Conservation (phyloP, 1,140 invertebrate genomes). For the Atopsyche davidsoni region DNA sequence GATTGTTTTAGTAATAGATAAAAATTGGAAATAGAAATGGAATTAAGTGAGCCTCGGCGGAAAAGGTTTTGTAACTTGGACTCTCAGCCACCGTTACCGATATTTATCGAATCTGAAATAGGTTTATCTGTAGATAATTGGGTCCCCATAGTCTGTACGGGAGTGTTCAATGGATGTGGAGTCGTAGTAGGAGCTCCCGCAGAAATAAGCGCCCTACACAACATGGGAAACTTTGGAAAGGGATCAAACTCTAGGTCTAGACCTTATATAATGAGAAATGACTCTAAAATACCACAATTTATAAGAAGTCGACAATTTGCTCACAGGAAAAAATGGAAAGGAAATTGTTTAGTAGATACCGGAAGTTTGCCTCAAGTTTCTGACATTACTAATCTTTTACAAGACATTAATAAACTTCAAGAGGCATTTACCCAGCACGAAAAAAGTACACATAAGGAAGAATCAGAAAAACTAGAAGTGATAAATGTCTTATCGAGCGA, state of each 20-base stretch:
- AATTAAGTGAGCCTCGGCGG: conserved; percentile 40
- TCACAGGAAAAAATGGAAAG: conserved; percentile 51
- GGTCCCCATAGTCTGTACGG: conserved; percentile 48
- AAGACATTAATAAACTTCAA: conserved; percentile 13
- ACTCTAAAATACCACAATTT: conserved; percentile 40
- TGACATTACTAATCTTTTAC: background rate
- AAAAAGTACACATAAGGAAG: conserved; percentile 27
- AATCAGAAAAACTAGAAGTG: conserved; percentile 26
- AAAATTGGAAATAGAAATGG: conserved; percentile 38
- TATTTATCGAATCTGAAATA: conserved; percentile 33
- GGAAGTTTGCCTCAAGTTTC: conserved; percentile 3
- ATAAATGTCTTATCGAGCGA: conserved; percentile 22
- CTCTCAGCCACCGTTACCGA: conserved; percentile 41
- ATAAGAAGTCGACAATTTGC: conserved; percentile 51
- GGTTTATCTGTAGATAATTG: conserved; percentile 31
- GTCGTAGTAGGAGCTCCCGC: conserved; percentile 56
- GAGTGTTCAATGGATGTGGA: conserved; percentile 57
- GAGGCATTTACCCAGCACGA: background rate
- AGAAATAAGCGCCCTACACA: conserved; percentile 56
- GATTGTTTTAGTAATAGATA: background rate
- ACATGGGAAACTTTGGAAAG: conserved; percentile 71
- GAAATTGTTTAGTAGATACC: conserved; percentile 33
- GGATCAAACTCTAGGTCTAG: conserved; percentile 57
- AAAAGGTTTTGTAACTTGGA: conserved; percentile 39
- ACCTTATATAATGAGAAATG: conserved; percentile 46